Evolutionary conservation across 2,888 invertebrate genomes (phyloP).

Genomic region (Drosophila borealis): DNA sequence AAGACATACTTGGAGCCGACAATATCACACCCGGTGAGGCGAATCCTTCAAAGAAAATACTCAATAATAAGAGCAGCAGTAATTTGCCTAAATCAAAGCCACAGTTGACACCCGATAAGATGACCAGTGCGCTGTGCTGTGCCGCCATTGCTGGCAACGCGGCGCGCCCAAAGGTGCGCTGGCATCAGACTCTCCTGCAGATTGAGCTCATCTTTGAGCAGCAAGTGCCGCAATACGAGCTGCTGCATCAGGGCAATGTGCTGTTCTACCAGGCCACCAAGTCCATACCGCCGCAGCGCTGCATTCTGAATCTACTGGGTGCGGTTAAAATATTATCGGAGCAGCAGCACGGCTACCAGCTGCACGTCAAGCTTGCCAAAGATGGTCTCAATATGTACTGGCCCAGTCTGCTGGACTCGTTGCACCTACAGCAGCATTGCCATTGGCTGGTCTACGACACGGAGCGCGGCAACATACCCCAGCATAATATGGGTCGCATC

Average conservation of each 20-base stretch:
- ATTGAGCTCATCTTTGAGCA: slow-evolving; percentile 56
- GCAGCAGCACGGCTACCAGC: slow-evolving; percentile 48
- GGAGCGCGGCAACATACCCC: slow-evolving; percentile 13
- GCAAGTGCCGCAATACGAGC: slow-evolving; percentile 49
- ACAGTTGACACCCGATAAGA: neutral
- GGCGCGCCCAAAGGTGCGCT: slow-evolving; percentile 56
- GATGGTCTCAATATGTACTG: slow-evolving; percentile 21
- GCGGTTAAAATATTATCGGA: slow-evolving; percentile 48
- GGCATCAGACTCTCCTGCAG: slow-evolving; percentile 50
- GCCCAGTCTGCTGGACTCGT: slow-evolving; percentile 55
- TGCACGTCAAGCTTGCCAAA: slow-evolving; percentile 58
- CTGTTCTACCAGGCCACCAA: slow-evolving; percentile 39
- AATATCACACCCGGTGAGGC: neutral
- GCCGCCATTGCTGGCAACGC: neutral
- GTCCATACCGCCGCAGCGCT: slow-evolving; percentile 52
- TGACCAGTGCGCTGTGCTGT: slow-evolving; percentile 16
- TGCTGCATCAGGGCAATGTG: slow-evolving; percentile 19
- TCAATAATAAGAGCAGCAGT: neutral
- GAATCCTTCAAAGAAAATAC: no score
- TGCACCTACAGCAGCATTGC: slow-evolving; percentile 38
- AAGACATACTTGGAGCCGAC: neutral
- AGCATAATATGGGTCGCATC: neutral
- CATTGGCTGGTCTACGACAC: slow-evolving; percentile 60
- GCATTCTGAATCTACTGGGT: slow-evolving; percentile 49
- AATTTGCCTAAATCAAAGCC: neutral